Conservation (phyloP, 2,797 vertebrate genomes). For the Champsocephalus gunnari region DNA sequence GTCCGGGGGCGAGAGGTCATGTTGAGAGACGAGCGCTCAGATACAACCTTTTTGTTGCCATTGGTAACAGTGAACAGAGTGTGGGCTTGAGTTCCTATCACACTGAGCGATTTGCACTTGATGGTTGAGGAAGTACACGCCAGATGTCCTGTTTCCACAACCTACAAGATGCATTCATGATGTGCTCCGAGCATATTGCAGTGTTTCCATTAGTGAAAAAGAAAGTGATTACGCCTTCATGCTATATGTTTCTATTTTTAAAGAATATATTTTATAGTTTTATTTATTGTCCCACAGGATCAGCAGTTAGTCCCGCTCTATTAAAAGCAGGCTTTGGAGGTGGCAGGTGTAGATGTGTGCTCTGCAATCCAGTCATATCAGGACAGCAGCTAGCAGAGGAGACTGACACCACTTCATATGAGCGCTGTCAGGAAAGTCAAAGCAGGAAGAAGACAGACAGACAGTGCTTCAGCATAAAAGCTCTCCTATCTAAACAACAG, state of each 20-base stretch:
- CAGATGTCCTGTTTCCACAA: conserved; percentile 49
- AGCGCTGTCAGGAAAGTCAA: neutral
- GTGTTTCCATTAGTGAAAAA: neutral
- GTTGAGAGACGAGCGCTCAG: conserved; percentile 26
- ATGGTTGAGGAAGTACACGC: conserved; percentile 43
- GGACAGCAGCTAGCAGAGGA: neutral
- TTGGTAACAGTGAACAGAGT: conserved; percentile 19
- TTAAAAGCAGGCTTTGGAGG: conserved; percentile 8
- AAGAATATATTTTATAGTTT: conserved; percentile 10
- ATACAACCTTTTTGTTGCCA: conserved; percentile 24
- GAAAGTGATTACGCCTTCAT: no score
- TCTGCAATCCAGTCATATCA: neutral
- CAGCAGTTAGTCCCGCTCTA: neutral
- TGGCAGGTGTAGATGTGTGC: neutral
- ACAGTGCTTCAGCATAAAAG: neutral
- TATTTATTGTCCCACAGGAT: conserved; percentile 14
- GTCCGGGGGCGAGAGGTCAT: conserved; percentile 32
- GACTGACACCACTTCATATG: conserved; percentile 3
- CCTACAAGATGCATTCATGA: neutral
- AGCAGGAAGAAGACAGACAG: neutral
- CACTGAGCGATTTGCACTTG: conserved; percentile 1
- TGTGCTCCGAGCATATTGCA: neutral
- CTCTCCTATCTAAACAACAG: neutral
- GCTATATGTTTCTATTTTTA: neutral
- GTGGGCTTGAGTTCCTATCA: conserved; percentile 15